phyloP scores from a whole-genome alignment of 1,140 invertebrate species.

The Plutomurus gul region DNA sequence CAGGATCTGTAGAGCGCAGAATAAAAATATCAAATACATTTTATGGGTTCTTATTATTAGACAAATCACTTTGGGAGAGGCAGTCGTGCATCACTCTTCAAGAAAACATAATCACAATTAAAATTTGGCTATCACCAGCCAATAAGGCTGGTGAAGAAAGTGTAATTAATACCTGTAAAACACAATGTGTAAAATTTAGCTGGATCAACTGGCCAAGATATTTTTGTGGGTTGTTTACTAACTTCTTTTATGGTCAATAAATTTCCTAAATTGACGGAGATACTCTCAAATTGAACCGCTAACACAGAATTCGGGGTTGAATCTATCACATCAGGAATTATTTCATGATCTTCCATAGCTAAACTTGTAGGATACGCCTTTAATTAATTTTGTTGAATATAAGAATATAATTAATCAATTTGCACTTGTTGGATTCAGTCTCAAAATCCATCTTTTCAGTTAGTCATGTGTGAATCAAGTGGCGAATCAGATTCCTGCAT shows the following conservation, averaged over 20 bases:
- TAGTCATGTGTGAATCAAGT: too few relatives aligned
- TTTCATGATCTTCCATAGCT: conserved; percentile 11
- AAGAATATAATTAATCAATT: neutral
- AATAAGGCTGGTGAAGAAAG: neutral
- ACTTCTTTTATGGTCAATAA: conserved; percentile 20
- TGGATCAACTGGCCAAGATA: conserved; percentile 31
- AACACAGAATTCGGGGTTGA: neutral
- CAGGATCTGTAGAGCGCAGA: conserved; percentile 71
- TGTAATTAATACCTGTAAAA: conserved; percentile 51
- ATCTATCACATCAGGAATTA: conserved; percentile 39
- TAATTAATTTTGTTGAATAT: neutral
- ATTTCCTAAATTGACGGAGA: neutral
- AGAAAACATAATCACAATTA: neutral
- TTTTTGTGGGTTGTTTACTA: neutral
- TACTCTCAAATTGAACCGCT: neutral
- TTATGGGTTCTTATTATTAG: neutral
- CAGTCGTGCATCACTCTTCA: neutral
- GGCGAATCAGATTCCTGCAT: too few relatives aligned
- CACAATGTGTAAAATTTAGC: conserved; percentile 59
- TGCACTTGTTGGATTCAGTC: neutral
- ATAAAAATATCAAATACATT: neutral
- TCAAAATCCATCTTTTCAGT: too few relatives aligned
- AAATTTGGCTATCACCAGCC: too few relatives aligned
- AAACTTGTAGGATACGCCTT: neutral
- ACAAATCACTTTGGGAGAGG: too few relatives aligned